Base-by-base conservation (phyloP, 2,888 invertebrate genomes). In the Oligia strigilis region DNA sequence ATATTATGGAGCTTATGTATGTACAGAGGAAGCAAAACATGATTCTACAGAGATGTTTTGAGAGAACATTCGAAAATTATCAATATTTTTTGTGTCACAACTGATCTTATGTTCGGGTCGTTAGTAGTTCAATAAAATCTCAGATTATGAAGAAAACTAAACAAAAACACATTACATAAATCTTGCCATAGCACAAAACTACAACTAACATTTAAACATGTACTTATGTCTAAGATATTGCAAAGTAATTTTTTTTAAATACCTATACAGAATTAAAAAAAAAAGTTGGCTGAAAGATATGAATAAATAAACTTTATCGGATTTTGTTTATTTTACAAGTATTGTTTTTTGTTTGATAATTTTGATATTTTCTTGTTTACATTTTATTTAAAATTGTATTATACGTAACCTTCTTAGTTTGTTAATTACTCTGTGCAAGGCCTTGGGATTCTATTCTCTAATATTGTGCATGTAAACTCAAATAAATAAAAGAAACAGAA, bases 1-100 rank as follows among this genome's bases (percentile, higher is more conserved):
- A 40, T 58, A 40, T 19, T 67, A 52, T 75, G 72, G 19, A 19
- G 40, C 29, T 40, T 29, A 46, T 46, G 46, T 46, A 29, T 46
- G 58, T 29, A 6, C 29, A 60, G 17, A 66, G 29, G 6, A 40
- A 23, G 23, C 17, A n/a, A 58, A 66, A 36, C 58, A 58, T 78
- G 19, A 29, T 73, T 74, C 19, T n/a, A 71, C 71, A 19, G 13
- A n/a, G 43, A 77, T 52, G 11, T 52, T 77, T 78, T 77, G 64
- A 64, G 29, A 52, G 4, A 64, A 77, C 0, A 40, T 52, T 62
- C 49, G 17, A 2, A 77, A 77, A 43, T 64, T 5, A n/a, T 52
- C 19, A 62, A 40, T 40, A 49, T 60, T 13, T 75, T 58, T 60
- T 9, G 64, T 36, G 19, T 36, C 13, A 11, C 8, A 46, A n/a